phyloP scores from a whole-genome alignment of 2,888 invertebrate genomes.

The Odontocolon sp. region DNA sequence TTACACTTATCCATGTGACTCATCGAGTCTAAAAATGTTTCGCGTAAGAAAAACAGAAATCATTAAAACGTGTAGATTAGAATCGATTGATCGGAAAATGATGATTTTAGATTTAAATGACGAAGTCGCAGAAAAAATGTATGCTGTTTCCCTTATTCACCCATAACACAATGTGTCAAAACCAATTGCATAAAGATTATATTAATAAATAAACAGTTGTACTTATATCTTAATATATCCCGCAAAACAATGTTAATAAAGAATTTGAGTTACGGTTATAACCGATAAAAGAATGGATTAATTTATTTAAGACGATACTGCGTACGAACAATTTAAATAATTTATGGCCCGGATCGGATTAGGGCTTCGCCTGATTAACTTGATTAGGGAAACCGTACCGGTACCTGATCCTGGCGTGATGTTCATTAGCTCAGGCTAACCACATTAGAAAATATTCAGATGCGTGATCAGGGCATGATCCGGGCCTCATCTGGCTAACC shows the following conservation, averaged over 20 bases:
- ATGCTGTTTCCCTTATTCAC: constrained; percentile 16
- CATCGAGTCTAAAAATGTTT: constrained; percentile 9
- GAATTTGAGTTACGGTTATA: too few species aligned
- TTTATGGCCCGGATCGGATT: too few species aligned
- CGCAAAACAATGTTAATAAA: too few species aligned
- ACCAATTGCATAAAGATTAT: not conserved
- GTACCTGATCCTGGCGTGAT: not conserved
- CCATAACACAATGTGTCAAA: not conserved
- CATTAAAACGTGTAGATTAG: not conserved
- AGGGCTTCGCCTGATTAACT: too few species aligned
- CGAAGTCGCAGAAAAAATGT: not conserved
- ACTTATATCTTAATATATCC: not conserved
- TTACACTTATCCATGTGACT: constrained; percentile 4
- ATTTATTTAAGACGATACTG: too few species aligned
- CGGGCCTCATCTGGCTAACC: not conserved
- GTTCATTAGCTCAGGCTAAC: not conserved
- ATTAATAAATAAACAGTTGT: not conserved
- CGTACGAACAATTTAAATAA: too few species aligned
- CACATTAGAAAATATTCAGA: not conserved
- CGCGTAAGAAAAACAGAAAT: constrained; percentile 2
- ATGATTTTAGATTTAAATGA: constrained; percentile 8
- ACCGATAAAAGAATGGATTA: too few species aligned
- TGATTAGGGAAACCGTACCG: not conserved
- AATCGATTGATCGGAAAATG: constrained; percentile 13
- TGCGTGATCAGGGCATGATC: not conserved